Percentiles rank a stretch among this genome's conserved stretches.
Conservation (phyloP, 2,797 vertebrate genomes). For the Darevskia nairensis region DNA sequence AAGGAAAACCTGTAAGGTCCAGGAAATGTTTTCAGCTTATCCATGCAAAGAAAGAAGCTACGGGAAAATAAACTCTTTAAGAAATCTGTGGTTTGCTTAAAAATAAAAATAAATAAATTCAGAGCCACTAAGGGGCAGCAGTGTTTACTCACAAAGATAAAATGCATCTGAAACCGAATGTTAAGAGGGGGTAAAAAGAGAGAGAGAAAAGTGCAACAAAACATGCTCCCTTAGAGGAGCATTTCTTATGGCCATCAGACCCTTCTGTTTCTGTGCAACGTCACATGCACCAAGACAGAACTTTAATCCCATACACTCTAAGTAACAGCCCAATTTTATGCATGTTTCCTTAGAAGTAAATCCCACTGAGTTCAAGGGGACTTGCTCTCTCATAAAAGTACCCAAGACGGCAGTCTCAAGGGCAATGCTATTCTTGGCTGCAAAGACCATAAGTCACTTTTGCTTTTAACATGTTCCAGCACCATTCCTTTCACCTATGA, state of each 20-base stretch:
- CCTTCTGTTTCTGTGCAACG: background rate
- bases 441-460: rapidly evolving
- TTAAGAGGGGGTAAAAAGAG: rapidly evolving
- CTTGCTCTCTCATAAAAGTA: background rate
- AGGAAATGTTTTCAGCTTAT: background rate
- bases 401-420: background rate
- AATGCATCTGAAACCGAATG: rapidly evolving
- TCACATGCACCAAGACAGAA: background rate
- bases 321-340: background rate
- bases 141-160: slow-evolving; percentile 5
- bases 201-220: background rate
- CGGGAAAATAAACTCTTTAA: background rate
- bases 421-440: background rate
- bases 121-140: slow-evolving; percentile 55
- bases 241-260: background rate
- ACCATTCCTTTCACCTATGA: background rate
- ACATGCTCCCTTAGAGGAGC: no score
- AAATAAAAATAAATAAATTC: background rate
- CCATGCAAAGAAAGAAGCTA: background rate
- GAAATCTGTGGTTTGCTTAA: background rate
- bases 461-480: background rate
- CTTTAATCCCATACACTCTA: background rate
- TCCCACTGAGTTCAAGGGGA: background rate
- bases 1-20: rapidly evolving
- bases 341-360: background rate